Percentiles rank a stretch among this genome's conserved stretches.
Conservation (phyloP, 2,113 vertebrate genomes). For the Cromileptes altivelis region DNA sequence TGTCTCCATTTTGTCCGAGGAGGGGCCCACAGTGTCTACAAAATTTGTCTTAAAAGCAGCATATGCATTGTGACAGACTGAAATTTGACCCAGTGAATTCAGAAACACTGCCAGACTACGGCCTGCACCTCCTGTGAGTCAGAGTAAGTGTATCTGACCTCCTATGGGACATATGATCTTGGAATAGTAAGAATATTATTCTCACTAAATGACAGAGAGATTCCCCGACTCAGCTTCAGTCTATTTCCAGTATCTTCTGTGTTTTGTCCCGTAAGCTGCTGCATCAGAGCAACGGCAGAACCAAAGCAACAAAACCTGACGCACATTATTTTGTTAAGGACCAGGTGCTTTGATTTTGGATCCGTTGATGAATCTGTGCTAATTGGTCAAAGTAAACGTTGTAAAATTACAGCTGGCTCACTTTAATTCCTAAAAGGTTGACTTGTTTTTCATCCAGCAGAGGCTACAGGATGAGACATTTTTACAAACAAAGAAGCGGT, state of each 20-base stretch:
- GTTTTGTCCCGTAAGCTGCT: conserved; percentile 1
- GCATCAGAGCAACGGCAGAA: conserved; percentile 29
- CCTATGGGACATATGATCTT: conserved; percentile 60
- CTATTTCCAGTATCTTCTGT: conserved; percentile 34
- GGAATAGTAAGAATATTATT: conserved; percentile 43
- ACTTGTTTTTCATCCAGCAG: conserved; percentile 29
- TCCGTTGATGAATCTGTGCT: background rate
- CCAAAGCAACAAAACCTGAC: background rate
- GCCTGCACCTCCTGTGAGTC: conserved; percentile 45
- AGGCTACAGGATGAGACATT: conserved; percentile 42
- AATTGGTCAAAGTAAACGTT: background rate
- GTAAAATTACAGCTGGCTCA: background rate
- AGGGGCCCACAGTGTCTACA: background rate
- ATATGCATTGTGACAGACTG: background rate
- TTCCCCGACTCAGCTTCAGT: conserved; percentile 49
- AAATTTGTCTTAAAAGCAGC: conserved; percentile 1
- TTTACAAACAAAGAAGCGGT: conserved; percentile 30
- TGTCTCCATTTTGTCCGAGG: background rate
- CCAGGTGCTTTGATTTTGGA: background rate
- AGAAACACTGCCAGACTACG: conserved; percentile 28
- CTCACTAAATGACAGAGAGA: conserved; percentile 47
- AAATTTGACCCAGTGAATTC: conserved; percentile 19
- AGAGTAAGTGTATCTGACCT: conserved; percentile 64
- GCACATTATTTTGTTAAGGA: background rate
- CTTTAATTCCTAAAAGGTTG: conserved; percentile 40